Base-by-base conservation (phyloP, 2,888 invertebrate genomes). In the Alviniconcha strummeri region DNA sequence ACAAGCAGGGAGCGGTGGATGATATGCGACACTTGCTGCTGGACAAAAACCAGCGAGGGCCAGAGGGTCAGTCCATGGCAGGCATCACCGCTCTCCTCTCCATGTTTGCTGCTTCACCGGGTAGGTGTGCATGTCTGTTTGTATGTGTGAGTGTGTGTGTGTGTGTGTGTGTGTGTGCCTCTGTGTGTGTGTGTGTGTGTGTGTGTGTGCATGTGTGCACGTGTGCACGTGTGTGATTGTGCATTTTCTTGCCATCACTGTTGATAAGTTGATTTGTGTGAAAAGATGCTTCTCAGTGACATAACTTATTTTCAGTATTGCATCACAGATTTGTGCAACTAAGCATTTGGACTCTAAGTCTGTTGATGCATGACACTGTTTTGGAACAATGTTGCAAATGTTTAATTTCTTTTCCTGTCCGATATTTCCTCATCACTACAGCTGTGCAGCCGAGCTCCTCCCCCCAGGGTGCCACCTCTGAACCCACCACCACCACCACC, bases 71-170 rank as follows among this genome's bases (percentile, higher is more conserved):
- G 19, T 67, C 69, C 11, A 54, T 77, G 64, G 77, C 56, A 3
- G 77, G 82, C 56, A 54, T 82, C 15, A 55, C 82, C 52, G 67
- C 77, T n/a, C n/a, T 82, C 7, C 67, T 82, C 15, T 64, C 82
- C 19, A 77, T 82, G 82, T 82, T 77, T 56, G 57, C 82, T n/a
- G 36, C 60, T 13, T 60, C 60, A 6, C 8, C 60, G 64, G 78
- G 78, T 78, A 19, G 56, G 60, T 78, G 60, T 15, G 17, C 64
- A 0, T 72, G 52, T 72, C 4, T 72, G 52, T 72, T 0, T 72
- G 52, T 72, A 1, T 72, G 9, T 36, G 36, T 36, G 36, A 1
- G n/a, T 36, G 36, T 36, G 72, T 72, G 72, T 72, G 72, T 72
- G 72, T 36, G 36, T 72, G 36, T 72, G 52, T 15, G 19, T n/a